A percentile compares a stretch with the other conserved stretches of the same genome.
Evolutionary conservation across 2,888 invertebrate genomes (phyloP).

Genomic region (Xanthostigma xanthostigma): DNA sequence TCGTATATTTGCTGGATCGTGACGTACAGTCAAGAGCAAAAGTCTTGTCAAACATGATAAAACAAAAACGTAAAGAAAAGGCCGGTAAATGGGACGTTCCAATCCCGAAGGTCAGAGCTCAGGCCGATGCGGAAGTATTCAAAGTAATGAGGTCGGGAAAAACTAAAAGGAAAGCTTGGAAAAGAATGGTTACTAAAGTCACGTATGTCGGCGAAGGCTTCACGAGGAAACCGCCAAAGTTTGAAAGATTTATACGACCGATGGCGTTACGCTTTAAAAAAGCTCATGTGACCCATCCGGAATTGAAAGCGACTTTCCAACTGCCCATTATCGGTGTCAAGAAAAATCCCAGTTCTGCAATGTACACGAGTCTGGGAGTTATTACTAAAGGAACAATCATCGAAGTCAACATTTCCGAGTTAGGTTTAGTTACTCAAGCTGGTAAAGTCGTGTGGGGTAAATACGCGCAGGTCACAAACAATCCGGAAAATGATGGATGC

Average conservation of each 20-base stretch:
- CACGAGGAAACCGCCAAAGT: constrained; percentile 97
- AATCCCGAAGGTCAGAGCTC: constrained; percentile 93
- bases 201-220: constrained; percentile 97
- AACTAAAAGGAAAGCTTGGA: constrained; percentile 92
- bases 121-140: constrained; percentile 94
- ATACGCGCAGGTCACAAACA: constrained; percentile 98
- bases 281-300: constrained; percentile 98
- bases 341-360: constrained; percentile 93
- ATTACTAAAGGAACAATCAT: constrained; percentile 97
- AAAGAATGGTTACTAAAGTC: constrained; percentile 97
- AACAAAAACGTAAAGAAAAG: constrained; percentile 98
- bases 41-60: constrained; percentile 96
- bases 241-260: constrained; percentile 94
- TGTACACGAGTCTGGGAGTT: constrained; percentile 94
- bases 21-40: constrained; percentile 89
- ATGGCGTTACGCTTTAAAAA: constrained; percentile 95
- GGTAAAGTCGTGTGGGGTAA: constrained; percentile 99
- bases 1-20: constrained; percentile 93
- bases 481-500: constrained; percentile 99
- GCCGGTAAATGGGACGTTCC: constrained; percentile 99
- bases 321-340: constrained; percentile 97
- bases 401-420: constrained; percentile 95
- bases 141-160: constrained; percentile 86
- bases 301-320: constrained; percentile 93
- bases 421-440: constrained; percentile 95